Base-by-base conservation (phyloP, 2,888 invertebrate species). In the Drosophila parthenogenetica region DNA sequence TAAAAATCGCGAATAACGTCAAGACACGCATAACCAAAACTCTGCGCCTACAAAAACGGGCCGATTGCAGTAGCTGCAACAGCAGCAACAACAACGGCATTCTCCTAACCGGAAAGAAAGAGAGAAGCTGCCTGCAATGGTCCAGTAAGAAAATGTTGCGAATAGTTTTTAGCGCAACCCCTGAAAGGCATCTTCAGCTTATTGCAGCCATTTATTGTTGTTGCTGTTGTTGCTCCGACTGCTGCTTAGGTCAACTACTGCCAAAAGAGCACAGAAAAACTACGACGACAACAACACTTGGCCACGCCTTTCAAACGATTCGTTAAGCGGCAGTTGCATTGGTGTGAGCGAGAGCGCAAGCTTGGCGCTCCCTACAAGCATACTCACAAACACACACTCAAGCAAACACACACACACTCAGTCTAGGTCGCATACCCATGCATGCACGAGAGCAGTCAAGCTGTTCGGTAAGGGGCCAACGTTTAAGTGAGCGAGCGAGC, bases 111-210 rank as follows among this genome's bases (percentile, higher is more conserved):
- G 66, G 64, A 60, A 84, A 72, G 83, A 81, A 76, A 70, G 78
- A 87, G 84, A 79, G 77, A 54, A 35, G 55, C 62, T 46, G 57
- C 29, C 73, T 62, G 61, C 67, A 59, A 60, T 64, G 83, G 87
- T 81, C 87, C 89, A 84, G 84, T 87, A 89, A 87, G 85, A 85
- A 83, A 88, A 78, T 88, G 87, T 78, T 86, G 77, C 79, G 58
- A 87, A 83, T 86, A 86, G 83, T 80, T 80, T 79, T 81, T 64
- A 73, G 71, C 62, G 71, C 75, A 81, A 81, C 81, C 82, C 82
- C 80, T 63, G 67, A 35, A 64, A 69, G 57, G 63, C 73, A 64
- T 79, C 83, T 79, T 64, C 58, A 69, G 76, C 76, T 76, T 77
- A 76, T 73, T 80, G 80, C 73, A 77, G 73, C 74, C 83, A 74